Evolutionary conservation across 92 coral and sea anemone genomes (phyloP).

Genomic region (Siderastrea radians): DNA sequence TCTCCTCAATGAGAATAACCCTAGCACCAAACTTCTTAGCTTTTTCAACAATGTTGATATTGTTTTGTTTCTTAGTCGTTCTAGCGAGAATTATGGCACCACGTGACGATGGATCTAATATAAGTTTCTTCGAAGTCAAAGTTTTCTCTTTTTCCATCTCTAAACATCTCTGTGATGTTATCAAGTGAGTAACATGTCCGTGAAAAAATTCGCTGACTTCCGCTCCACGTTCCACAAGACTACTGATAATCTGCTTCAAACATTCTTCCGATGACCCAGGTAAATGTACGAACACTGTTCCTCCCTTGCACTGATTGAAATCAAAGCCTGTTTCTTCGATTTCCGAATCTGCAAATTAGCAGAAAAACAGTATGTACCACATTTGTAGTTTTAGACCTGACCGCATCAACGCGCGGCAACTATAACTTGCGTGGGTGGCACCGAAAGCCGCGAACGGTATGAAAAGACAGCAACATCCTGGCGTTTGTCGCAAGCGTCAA

Average conservation of each 20-base stretch:
- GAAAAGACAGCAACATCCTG: too few relatives aligned
- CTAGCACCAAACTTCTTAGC: neutral
- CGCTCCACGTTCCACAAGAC: neutral
- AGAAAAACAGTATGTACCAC: neutral
- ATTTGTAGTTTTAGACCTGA: too few relatives aligned
- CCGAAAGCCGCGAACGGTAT: too few relatives aligned
- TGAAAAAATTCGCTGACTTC: constrained; percentile 1
- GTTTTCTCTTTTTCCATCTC: neutral
- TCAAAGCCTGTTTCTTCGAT: neutral
- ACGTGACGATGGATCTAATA: constrained; percentile 12
- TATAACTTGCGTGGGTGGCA: too few relatives aligned
- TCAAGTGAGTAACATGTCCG: neutral
- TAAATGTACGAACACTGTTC: neutral
- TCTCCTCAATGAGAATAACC: neutral
- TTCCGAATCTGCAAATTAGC: constrained; percentile 1
- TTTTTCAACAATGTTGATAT: neutral
- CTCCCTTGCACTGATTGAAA: neutral
- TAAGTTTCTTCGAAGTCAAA: neutral
- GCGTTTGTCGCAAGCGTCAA: too few relatives aligned
- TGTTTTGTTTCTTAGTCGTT: neutral
- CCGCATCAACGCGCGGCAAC: too few relatives aligned
- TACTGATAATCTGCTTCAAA: neutral
- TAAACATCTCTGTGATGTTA: neutral
- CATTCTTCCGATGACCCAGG: neutral
- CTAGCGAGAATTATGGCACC: neutral